A percentile compares a stretch with the other conserved stretches of the same genome.
Conservation (phyloP, 2,797 vertebrate species). For the Mergus octosetaceus region DNA sequence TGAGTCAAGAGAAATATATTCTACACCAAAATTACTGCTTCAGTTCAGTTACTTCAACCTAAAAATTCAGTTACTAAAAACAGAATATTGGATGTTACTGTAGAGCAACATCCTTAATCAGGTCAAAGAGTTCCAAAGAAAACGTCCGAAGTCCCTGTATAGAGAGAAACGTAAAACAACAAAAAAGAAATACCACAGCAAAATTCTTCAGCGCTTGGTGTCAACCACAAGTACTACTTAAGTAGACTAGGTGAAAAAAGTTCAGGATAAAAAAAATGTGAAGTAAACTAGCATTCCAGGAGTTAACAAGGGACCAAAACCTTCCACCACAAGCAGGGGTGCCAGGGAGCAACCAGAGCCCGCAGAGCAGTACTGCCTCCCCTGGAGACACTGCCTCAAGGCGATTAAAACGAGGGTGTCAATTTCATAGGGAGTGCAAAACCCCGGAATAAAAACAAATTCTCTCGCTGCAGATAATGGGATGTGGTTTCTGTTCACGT, state of each 20-base stretch:
- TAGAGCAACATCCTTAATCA: not conserved
- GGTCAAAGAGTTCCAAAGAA: not conserved
- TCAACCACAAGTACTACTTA: fast-evolving
- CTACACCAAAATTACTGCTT: not conserved
- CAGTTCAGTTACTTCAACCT: not conserved
- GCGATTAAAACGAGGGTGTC: fast-evolving
- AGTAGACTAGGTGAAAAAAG: fast-evolving
- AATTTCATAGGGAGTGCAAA: fast-evolving
- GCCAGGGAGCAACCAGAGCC: fast-evolving
- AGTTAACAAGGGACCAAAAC: not conserved
- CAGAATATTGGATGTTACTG: not conserved
- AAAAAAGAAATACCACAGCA: not conserved
- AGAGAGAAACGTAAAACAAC: not conserved
- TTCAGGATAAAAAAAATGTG: fast-evolving
- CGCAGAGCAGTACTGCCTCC: fast-evolving
- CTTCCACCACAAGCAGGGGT: fast-evolving
- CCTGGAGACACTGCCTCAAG: fast-evolving
- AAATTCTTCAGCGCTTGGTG: not conserved
- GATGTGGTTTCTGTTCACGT: fast-evolving
- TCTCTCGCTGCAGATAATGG: not conserved
- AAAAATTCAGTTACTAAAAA: not conserved
- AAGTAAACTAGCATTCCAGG: too few species aligned
- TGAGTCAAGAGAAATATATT: not conserved
- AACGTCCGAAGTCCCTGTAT: not conserved
- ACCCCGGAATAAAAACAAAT: fast-evolving